Evolutionary conservation across 2,797 vertebrate genomes (phyloP).

Genomic region (Channa striata): DNA sequence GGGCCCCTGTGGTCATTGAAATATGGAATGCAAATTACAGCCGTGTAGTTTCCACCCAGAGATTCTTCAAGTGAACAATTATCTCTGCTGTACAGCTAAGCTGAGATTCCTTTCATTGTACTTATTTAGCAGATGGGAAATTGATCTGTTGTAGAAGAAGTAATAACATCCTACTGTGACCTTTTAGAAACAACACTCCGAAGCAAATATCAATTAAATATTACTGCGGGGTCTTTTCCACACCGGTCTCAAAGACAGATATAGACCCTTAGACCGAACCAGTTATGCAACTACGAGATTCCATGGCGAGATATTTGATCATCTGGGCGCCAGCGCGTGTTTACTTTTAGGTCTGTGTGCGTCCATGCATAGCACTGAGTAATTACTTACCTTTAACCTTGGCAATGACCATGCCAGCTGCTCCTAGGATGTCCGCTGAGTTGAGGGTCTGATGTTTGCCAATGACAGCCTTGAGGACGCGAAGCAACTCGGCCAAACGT

Average conservation of each 20-base stretch:
- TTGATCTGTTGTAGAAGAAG: conserved; percentile 48
- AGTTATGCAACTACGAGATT: conserved; percentile 13
- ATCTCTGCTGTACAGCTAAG: conserved; percentile 30
- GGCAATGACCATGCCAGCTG: conserved; percentile 92
- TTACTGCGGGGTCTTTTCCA: conserved; percentile 30
- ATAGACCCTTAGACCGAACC: conserved; percentile 10
- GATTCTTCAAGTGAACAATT: conserved; percentile 65
- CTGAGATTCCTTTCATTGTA: conserved; percentile 52
- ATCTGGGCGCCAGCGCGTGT: conserved; percentile 5
- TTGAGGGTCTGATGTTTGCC: conserved; percentile 94
- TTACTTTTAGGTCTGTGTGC: conserved; percentile 19
- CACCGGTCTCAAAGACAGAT: conserved; percentile 11
- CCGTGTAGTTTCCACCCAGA: conserved; percentile 20
- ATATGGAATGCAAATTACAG: conserved; percentile 68
- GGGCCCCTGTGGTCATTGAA: conserved; percentile 32
- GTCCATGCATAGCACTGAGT: neutral
- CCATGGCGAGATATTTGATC: conserved; percentile 14
- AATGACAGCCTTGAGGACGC: conserved; percentile 91
- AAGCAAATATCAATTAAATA: conserved; percentile 39
- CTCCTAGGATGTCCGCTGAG: conserved; percentile 93
- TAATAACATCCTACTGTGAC: conserved; percentile 30
- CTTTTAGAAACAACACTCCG: conserved; percentile 44
- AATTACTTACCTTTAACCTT: conserved; percentile 94
- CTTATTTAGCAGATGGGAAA: conserved; percentile 27
- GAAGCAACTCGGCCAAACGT: conserved; percentile 90